Conservation (phyloP, 2,797 vertebrate species). For the Hypotaenidia philippensis region DNA sequence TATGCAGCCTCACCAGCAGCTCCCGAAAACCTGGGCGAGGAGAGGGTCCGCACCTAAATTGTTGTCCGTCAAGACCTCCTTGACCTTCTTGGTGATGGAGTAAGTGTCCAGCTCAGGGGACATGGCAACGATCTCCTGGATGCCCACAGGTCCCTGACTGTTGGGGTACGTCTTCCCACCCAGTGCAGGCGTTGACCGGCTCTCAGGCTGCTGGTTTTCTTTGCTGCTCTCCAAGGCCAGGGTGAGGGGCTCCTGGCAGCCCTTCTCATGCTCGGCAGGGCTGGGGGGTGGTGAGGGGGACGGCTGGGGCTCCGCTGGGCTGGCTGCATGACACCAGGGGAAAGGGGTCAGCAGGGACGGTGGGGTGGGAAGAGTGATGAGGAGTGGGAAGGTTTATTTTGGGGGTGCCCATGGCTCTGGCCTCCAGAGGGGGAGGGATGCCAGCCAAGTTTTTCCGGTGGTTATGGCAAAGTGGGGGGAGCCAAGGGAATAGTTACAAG, state of each 20-base stretch:
- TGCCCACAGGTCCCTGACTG: slow-evolving; percentile 87
- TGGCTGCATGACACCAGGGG: slow-evolving; percentile 74
- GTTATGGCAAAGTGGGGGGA: rapidly evolving
- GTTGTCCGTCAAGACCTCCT: slow-evolving; percentile 98
- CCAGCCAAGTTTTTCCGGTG: rapidly evolving
- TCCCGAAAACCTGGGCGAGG: neutral
- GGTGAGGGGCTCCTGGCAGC: slow-evolving; percentile 87
- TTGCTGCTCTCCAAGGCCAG: slow-evolving; percentile 94
- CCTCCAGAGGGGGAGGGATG: neutral
- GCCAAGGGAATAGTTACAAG: neutral
- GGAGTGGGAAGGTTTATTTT: neutral
- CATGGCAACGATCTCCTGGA: slow-evolving; percentile 97
- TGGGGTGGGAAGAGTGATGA: rapidly evolving
- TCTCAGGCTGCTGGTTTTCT: slow-evolving; percentile 95
- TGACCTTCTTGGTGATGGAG: slow-evolving; percentile 96
- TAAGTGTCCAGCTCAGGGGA: slow-evolving; percentile 96
- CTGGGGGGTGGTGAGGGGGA: slow-evolving; percentile 92
- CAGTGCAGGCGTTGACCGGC: slow-evolving; percentile 73
- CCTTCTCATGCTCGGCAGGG: slow-evolving; percentile 86
- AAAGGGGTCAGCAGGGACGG: neutral
- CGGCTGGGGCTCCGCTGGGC: slow-evolving; percentile 85
- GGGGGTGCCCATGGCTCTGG: neutral
- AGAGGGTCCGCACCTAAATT: slow-evolving; percentile 88
- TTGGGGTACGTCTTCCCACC: slow-evolving; percentile 83
- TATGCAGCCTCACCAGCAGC: neutral